Conservation (phyloP, 2,797 vertebrate genomes). For the Acipenser transmontanus region DNA sequence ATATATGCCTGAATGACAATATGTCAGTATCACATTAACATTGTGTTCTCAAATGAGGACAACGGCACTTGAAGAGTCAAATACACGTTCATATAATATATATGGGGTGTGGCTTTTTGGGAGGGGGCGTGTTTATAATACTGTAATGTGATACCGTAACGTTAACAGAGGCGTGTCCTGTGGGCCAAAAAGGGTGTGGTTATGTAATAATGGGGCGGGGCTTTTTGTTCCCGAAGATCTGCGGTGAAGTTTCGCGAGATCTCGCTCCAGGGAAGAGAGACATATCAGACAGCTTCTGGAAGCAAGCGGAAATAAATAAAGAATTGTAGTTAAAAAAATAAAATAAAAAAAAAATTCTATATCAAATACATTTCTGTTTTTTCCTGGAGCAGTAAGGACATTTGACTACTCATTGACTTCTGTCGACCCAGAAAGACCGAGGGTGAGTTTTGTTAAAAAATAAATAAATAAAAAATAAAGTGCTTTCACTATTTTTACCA, state of each 20-base stretch:
- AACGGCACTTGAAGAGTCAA: too few relatives aligned
- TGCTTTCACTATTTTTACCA: neutral
- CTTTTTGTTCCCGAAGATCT: neutral
- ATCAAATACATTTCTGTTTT: neutral
- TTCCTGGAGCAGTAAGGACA: neutral
- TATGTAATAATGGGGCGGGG: too few relatives aligned
- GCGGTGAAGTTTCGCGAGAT: constrained; percentile 18
- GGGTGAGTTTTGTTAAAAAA: neutral
- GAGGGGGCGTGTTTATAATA: too few relatives aligned
- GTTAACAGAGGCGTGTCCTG: too few relatives aligned
- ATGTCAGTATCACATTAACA: too few relatives aligned
- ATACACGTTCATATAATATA: too few relatives aligned
- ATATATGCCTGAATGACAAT: too few relatives aligned
- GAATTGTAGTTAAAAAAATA: neutral
- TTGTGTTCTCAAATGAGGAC: too few relatives aligned
- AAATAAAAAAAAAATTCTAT: neutral
- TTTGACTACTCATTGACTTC: too few relatives aligned
- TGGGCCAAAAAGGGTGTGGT: too few relatives aligned
- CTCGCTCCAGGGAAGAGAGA: neutral
- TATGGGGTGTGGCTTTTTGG: too few relatives aligned
- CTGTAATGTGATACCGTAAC: too few relatives aligned
- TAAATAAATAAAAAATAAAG: neutral
- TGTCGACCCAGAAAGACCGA: neutral
- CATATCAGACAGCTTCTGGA: neutral
- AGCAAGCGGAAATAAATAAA: constrained; percentile 11